Evolutionary conservation across 2,113 vertebrate genomes (phyloP).

Genomic region (Naja naja): DNA sequence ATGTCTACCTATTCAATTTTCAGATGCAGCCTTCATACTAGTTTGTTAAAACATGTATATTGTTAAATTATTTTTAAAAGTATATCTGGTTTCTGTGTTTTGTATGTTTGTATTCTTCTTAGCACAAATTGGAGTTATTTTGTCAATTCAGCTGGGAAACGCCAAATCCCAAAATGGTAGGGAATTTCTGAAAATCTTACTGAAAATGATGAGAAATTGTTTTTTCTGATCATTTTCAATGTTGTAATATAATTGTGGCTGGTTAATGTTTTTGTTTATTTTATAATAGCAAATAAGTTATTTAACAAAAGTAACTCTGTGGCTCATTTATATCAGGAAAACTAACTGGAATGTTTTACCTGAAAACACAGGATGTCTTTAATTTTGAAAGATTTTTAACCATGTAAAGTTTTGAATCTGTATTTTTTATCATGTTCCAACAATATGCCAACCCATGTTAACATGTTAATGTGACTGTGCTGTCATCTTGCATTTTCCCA

Average conservation of each 20-base stretch:
- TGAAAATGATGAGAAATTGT: background rate
- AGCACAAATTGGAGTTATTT: background rate
- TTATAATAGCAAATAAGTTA: background rate
- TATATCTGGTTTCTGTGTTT: too few relatives aligned
- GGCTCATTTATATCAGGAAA: constrained; percentile 27
- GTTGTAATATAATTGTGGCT: background rate
- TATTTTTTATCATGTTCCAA: background rate
- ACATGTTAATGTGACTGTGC: background rate
- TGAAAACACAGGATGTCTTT: constrained; percentile 9
- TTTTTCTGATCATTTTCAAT: background rate
- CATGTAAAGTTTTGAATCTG: background rate
- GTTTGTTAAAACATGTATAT: too few relatives aligned
- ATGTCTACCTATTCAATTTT: too few relatives aligned
- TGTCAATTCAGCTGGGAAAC: too few relatives aligned
- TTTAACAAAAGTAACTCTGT: background rate
- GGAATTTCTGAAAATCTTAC: background rate
- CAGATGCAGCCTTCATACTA: too few relatives aligned
- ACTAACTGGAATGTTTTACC: constrained; percentile 24
- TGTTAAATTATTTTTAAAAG: too few relatives aligned
- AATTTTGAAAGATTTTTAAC: background rate
- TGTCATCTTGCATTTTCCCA: background rate
- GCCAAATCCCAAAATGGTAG: too few relatives aligned
- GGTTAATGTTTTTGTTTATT: constrained; percentile 20
- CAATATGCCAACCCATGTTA: too few relatives aligned
- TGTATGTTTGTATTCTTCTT: background rate